Percentiles rank a stretch among this genome's conserved stretches.
These are phyloP conservation scores for Hypselothyrea guttata DNA, from an alignment of 2,888 invertebrate genomes.

Conservation along the genomic window DNA sequence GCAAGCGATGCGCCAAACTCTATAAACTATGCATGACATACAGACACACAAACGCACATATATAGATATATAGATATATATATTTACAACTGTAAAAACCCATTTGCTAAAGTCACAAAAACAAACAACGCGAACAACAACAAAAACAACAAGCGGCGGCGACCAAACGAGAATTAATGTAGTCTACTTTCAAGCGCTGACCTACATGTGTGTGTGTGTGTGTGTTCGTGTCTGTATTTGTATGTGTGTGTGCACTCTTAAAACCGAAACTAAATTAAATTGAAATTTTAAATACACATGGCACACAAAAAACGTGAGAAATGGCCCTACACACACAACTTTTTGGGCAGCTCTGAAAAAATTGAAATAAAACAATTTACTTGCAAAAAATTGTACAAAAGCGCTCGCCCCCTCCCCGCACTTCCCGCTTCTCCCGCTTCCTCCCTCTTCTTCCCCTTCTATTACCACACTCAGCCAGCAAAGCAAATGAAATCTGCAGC, in stretches of 20 bases:
- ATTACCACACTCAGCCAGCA: conserved; percentile 63
- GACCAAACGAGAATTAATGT: conserved; percentile 72
- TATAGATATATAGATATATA: conserved; percentile 1
- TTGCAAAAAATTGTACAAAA: conserved; percentile 27
- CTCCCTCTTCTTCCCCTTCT: too few relatives aligned
- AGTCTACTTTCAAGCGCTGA: conserved; percentile 71
- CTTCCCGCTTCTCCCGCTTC: conserved; percentile 2
- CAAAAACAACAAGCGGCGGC: conserved; percentile 19
- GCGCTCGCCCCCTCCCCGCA: neutral
- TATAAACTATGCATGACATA: conserved; percentile 41
- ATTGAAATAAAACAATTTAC: conserved; percentile 72
- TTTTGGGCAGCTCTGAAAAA: conserved; percentile 36
- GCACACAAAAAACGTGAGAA: conserved; percentile 53
- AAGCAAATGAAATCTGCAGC: conserved; percentile 73
- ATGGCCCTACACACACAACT: conserved; percentile 46
- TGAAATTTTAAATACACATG: conserved; percentile 74
- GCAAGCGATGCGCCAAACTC: conserved; percentile 54
- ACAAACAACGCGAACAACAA: conserved; percentile 27
- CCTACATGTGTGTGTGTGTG: conserved; percentile 43
- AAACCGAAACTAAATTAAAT: conserved; percentile 78
- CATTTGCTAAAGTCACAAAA: conserved; percentile 64
- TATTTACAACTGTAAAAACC: conserved; percentile 50
- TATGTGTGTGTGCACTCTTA: conserved; percentile 51
- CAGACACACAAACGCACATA: neutral
- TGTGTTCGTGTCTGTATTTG: conserved; percentile 8